phyloP scores from a whole-genome alignment of 2,888 invertebrate species.

The Bombyx huttoni region DNA sequence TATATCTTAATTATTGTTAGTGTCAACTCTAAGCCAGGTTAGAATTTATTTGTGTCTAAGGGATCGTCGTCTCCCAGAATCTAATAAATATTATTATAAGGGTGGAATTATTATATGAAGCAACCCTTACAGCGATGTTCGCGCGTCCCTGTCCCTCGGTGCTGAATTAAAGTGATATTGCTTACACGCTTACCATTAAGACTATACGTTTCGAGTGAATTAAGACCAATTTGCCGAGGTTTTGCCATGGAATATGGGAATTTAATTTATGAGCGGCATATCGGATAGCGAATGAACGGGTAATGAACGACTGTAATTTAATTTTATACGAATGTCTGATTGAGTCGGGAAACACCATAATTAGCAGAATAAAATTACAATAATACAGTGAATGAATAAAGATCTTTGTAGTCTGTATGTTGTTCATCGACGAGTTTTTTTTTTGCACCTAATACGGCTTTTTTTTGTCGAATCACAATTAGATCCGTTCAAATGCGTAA shows the following conservation, averaged over 20 bases:
- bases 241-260: slow-evolving; percentile 54
- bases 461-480: not conserved
- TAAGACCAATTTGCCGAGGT: slow-evolving; percentile 65
- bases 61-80: slow-evolving; percentile 34
- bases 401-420: not conserved
- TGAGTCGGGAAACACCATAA: slow-evolving; percentile 5
- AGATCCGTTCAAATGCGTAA: not conserved
- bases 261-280: slow-evolving; percentile 54
- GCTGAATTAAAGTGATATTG: slow-evolving; percentile 53
- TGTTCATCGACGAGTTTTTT: not conserved
- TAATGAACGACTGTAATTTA: slow-evolving; percentile 52
- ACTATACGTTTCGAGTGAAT: slow-evolving; percentile 61
- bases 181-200: slow-evolving; percentile 58
- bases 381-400: not conserved
- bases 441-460: not conserved
- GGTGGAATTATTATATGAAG: slow-evolving; percentile 36
- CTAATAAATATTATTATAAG: slow-evolving; percentile 46
- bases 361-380: not conserved
- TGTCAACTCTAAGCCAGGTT: slow-evolving; percentile 15
- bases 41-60: slow-evolving; percentile 26
- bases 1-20: slow-evolving; percentile 7
- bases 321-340: slow-evolving; percentile 22
- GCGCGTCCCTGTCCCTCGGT: slow-evolving; percentile 17
- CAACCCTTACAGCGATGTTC: slow-evolving; percentile 19
- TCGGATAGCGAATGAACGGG: slow-evolving; percentile 45